phyloP scores from a whole-genome alignment of 2,888 invertebrate species.

The Coelogynopora nodosa region DNA sequence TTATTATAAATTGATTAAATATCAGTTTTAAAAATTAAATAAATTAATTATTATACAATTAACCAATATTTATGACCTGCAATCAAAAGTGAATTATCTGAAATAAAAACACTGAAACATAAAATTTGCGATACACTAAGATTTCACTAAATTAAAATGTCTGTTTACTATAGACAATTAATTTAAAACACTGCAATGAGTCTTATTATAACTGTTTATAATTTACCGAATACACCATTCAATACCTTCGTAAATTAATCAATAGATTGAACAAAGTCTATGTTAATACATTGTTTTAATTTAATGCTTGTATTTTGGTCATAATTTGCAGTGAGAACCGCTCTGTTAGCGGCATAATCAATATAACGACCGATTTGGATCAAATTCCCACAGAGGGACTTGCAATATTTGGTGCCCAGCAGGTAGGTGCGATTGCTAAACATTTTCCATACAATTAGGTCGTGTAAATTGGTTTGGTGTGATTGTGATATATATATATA shows the following conservation, averaged over 20 bases:
- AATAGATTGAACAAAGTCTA: too few relatives aligned
- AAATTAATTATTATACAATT: too few relatives aligned
- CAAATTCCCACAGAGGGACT: not conserved
- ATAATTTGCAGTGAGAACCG: not conserved
- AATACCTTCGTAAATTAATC: too few relatives aligned
- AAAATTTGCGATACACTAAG: not conserved
- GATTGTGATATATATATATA: too few relatives aligned
- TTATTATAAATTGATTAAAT: too few relatives aligned
- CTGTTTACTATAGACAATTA: too few relatives aligned
- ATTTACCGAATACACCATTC: not conserved
- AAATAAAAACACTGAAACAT: not conserved
- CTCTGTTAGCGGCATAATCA: slow-evolving; percentile 2
- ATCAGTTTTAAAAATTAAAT: too few relatives aligned
- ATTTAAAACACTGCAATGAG: not conserved
- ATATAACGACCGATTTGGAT: slow-evolving; percentile 1
- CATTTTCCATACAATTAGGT: too few relatives aligned
- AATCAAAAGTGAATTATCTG: not conserved
- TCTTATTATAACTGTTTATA: not conserved
- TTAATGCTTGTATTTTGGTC: too few relatives aligned
- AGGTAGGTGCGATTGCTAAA: not conserved
- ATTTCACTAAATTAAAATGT: too few relatives aligned
- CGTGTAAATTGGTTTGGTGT: too few relatives aligned
- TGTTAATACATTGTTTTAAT: too few relatives aligned
- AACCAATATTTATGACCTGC: not conserved
- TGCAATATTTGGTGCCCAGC: not conserved